Percentiles rank a stretch among this genome's conserved stretches.
Conservation (phyloP, 1,140 invertebrate species). For the Drosophila mojavensis region DNA sequence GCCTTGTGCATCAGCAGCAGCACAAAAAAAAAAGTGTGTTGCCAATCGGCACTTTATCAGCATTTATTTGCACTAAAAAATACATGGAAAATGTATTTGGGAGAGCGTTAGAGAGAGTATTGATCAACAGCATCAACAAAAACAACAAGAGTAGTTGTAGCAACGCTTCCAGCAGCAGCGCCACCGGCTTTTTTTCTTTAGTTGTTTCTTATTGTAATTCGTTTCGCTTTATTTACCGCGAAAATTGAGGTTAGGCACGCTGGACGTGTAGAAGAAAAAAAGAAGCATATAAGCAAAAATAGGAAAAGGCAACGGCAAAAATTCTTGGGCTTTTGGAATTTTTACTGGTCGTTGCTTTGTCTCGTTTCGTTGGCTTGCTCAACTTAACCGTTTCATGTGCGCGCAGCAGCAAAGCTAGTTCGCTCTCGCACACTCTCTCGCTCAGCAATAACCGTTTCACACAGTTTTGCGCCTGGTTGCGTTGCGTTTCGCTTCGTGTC, state of each 20-base stretch:
- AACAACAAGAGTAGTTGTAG: constrained; percentile 12
- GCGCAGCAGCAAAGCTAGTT: constrained; percentile 5
- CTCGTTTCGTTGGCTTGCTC: constrained; percentile 39
- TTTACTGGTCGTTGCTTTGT: constrained; percentile 28
- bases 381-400: constrained; percentile 42
- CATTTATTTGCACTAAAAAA: constrained; percentile 28
- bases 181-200: constrained; percentile 36
- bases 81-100: constrained; percentile 24
- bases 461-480: constrained; percentile 53
- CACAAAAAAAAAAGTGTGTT: constrained; percentile 21
- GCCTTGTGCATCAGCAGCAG: constrained; percentile 1
- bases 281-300: constrained; percentile 11
- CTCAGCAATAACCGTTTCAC: constrained; percentile 65
- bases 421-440: constrained; percentile 24
- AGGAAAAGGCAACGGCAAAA: constrained; percentile 37
- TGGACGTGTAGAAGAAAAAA: neutral
- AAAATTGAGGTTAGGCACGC: constrained; percentile 49
- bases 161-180: constrained; percentile 19
- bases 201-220: constrained; percentile 36
- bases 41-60: constrained; percentile 38
- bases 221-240: constrained; percentile 53
- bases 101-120: neutral
- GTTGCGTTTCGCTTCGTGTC: constrained; percentile 1
- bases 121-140: constrained; percentile 5
- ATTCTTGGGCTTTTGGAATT: constrained; percentile 50